Percentiles rank a stretch among this genome's conserved stretches.
These are phyloP conservation scores for Notocelia uddmanniana DNA, from an alignment of 2,888 invertebrate species.

Conservation along the genomic window DNA sequence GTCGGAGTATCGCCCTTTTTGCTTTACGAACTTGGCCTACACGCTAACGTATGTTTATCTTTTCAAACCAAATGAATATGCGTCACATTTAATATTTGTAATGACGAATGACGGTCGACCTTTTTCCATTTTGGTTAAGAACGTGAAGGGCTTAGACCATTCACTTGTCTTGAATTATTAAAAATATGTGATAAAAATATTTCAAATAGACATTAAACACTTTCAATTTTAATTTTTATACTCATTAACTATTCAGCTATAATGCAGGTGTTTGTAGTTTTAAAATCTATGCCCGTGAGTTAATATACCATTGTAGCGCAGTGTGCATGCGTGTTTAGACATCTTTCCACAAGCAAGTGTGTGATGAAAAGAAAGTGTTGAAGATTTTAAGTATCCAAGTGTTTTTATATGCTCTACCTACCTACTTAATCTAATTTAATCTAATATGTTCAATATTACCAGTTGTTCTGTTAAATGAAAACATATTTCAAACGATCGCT, in stretches of 20 bases:
- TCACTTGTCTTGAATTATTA: neutral
- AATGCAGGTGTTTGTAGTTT: slow-evolving; percentile 1
- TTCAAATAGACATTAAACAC: neutral
- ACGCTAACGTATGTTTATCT: neutral
- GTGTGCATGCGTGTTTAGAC: neutral
- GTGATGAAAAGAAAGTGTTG: neutral
- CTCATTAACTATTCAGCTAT: neutral
- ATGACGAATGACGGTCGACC: neutral
- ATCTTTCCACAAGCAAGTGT: neutral
- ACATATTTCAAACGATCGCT: neutral
- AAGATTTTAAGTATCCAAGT: neutral
- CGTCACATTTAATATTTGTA: neutral
- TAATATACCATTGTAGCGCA: neutral
- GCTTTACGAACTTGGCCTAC: neutral
- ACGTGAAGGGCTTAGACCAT: neutral
- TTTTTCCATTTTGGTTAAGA: neutral
- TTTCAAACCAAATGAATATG: neutral
- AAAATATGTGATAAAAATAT: neutral
- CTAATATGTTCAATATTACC: too few species aligned
- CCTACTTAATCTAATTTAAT: neutral
- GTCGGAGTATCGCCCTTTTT: neutral
- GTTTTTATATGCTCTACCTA: neutral
- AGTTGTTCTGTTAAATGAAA: neutral
- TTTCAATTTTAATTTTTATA: neutral
- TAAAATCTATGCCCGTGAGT: neutral